phyloP scores from a whole-genome alignment of 2,797 vertebrate species.

The Coccyzus lansbergi region DNA sequence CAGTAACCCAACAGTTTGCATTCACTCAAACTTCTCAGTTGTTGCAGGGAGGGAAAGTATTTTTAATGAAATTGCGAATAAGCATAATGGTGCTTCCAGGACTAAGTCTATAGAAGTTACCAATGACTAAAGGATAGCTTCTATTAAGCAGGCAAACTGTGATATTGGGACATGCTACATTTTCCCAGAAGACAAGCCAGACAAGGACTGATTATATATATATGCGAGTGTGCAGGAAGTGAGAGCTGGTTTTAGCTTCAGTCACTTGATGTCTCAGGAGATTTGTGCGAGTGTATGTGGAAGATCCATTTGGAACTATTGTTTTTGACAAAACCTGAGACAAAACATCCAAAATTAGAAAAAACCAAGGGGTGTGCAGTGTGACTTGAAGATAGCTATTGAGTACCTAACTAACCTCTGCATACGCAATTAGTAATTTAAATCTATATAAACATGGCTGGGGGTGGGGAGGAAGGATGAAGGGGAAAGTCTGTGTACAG shows the following conservation, averaged over 20 bases:
- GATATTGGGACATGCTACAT: neutral
- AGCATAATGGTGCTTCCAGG: neutral
- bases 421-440: neutral
- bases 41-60: fast-evolving
- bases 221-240: neutral
- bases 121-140: neutral
- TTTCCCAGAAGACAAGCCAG: neutral
- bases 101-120: neutral
- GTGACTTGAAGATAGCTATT: neutral
- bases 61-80: neutral
- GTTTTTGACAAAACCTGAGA: neutral
- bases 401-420: neutral
- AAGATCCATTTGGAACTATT: neutral
- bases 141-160: neutral
- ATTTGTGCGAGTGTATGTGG: neutral
- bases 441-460: neutral
- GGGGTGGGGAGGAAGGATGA: neutral
- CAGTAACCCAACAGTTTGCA: neutral
- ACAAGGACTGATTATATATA: neutral
- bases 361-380: neutral
- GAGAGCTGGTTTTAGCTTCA: neutral
- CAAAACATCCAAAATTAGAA: neutral
- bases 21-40: neutral
- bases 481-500: neutral
- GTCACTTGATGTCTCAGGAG: neutral